Evolutionary conservation across 2,113 vertebrate genomes (phyloP), one percentile per base, ranked within the genome.

Genomic region (Oreochromis tanganicae): DNA sequence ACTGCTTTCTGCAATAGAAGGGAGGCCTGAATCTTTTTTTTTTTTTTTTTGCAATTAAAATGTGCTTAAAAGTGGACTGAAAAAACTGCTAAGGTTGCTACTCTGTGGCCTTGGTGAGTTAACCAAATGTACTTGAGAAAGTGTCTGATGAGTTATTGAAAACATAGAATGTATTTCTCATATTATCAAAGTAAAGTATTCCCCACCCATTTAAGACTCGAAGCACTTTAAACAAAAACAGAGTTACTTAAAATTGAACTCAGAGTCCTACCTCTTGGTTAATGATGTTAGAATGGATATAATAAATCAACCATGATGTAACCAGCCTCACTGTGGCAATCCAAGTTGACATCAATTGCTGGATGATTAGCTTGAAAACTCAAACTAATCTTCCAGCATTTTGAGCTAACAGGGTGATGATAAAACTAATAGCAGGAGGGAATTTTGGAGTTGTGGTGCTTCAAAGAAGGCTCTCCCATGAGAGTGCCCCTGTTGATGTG

Each of bases 231-330:
- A 83, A 68, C 50, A 27, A 83, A 84, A 88, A 82, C 71, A 63
- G 6, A 89, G 87, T 57, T 81, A 75, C 88, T 89, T 87, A 79
- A 88, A 90, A 84, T 21, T 78, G 59, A 88, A 79, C 50, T 66
- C 46, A 41, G 41, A 81, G 36, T 82, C 79, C 41, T 61, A 68
- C 66, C 54, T 79, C 56, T 87, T 61, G 9, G 55, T 86, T 90
- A 93, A 91, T 68, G 82, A 85, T 57, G 27, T 80, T 41, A 63
- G 46, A 89, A 90, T 79, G 55, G 83, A 61, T 71, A 32, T 75
- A 87, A 93, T 92, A 89, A 88, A 94, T 93, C 88, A 90, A 71
- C 52, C 66, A 5, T 27, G 59, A 87, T 81, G 66, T 83, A 88
- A 85, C 88, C 56, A 80, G 81, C 68, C 55, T 87, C 83, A n/a